A percentile compares a stretch with the other conserved stretches of the same genome.
phyloP scores from a whole-genome alignment of 1,140 invertebrate species.

The Neelides sp. region DNA sequence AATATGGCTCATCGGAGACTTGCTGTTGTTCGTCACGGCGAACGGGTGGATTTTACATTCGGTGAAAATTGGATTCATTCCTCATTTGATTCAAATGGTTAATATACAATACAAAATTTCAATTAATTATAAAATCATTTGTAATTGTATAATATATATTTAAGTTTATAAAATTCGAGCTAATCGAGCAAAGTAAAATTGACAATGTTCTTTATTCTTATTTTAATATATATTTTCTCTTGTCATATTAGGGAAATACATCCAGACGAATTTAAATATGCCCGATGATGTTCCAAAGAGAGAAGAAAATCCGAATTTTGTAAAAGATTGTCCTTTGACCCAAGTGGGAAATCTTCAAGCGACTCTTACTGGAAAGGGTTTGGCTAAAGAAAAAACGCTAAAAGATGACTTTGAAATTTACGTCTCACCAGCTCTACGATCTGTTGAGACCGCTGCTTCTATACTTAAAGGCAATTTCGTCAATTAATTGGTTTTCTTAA shows the following conservation, averaged over 20 bases:
- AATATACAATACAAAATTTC: slow-evolving; percentile 17
- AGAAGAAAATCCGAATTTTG: slow-evolving; percentile 47
- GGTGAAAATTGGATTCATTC: slow-evolving; percentile 66
- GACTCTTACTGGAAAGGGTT: slow-evolving; percentile 47
- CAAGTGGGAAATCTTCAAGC: slow-evolving; percentile 63
- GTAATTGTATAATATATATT: too few species aligned
- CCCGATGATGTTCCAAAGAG: slow-evolving; percentile 52
- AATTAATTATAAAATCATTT: too few species aligned
- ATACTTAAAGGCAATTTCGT: slow-evolving; percentile 44
- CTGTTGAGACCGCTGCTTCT: slow-evolving; percentile 73
- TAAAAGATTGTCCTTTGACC: slow-evolving; percentile 74
- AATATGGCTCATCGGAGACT: too few species aligned
- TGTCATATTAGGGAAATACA: slow-evolving; percentile 49
- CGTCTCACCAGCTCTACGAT: slow-evolving; percentile 74
- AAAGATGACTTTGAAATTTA: slow-evolving; percentile 52
- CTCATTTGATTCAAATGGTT: slow-evolving; percentile 68
- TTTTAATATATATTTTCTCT: too few species aligned
- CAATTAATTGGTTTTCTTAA: slow-evolving; percentile 7
- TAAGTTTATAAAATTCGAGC: too few species aligned
- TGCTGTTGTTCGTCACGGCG: slow-evolving; percentile 68
- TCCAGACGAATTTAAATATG: slow-evolving; percentile 77
- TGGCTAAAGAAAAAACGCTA: slow-evolving; percentile 49
- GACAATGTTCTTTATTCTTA: too few species aligned
- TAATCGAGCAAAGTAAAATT: too few species aligned
- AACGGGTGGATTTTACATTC: slow-evolving; percentile 82